phyloP scores from a whole-genome alignment of 2,113 vertebrate genomes.

The Muscicapa adusta region DNA sequence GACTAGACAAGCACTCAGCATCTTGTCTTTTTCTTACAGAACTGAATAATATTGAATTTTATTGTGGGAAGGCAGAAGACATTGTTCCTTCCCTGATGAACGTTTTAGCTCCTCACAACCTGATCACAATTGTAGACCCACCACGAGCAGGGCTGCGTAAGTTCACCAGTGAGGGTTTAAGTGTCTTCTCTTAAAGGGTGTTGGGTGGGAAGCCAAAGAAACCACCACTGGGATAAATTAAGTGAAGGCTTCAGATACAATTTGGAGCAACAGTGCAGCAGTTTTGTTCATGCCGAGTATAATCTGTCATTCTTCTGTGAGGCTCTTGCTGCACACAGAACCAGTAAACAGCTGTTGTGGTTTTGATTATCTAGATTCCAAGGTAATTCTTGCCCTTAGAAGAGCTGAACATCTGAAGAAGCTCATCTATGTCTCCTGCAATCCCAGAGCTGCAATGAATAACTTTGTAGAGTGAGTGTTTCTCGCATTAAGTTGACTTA shows the following conservation, averaged over 20 bases:
- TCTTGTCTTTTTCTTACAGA: conserved; percentile 62
- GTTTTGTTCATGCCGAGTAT: not conserved
- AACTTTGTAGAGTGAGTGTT: conserved; percentile 95
- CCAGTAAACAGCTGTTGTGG: not conserved
- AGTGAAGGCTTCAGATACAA: not conserved
- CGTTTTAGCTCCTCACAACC: conserved; percentile 73
- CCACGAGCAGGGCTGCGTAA: conserved; percentile 93
- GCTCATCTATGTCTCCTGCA: conserved; percentile 93
- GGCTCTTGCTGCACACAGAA: not conserved
- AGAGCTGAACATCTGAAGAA: conserved; percentile 87
- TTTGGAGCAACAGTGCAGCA: not conserved
- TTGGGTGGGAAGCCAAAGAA: not conserved
- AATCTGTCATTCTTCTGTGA: not conserved
- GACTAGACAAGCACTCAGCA: not conserved
- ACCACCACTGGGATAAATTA: not conserved
- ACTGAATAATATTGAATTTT: conserved; percentile 87
- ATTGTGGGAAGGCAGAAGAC: conserved; percentile 93
- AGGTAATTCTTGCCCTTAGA: conserved; percentile 90
- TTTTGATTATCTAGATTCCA: conserved; percentile 80
- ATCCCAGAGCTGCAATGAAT: conserved; percentile 91
- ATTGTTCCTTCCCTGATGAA: conserved; percentile 86
- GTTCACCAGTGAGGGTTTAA: conserved; percentile 34
- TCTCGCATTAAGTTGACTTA: not conserved
- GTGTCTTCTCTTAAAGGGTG: not conserved
- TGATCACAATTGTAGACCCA: conserved; percentile 88